A percentile compares a stretch with the other conserved stretches of the same genome.
Conservation (phyloP, 2,888 invertebrate species). For the Emesis castigata region DNA sequence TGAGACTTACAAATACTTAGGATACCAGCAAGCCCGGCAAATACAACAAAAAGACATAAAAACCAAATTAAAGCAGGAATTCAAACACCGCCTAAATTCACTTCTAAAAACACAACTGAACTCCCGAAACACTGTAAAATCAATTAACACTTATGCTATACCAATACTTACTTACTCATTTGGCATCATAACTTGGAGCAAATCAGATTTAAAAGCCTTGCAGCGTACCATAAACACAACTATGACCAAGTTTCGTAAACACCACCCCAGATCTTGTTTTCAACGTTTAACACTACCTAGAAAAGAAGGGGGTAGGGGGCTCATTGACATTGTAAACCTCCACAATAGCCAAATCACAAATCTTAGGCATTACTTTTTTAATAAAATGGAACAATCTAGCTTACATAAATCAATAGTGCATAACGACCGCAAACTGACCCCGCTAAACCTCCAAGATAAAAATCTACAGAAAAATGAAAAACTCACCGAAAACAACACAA, state of each 20-base stretch:
- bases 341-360: conserved; percentile 2
- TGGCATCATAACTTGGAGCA: conserved; percentile 49
- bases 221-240: conserved; percentile 3
- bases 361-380: neutral
- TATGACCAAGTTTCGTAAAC: conserved; percentile 46
- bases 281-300: conserved; percentile 41
- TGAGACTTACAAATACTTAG: conserved; percentile 38
- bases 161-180: conserved; percentile 55
- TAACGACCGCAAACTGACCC: neutral
- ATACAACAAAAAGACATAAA: conserved; percentile 20
- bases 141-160: conserved; percentile 46
- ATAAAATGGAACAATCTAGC: neutral
- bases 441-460: neutral
- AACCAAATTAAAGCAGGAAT: conserved; percentile 20
- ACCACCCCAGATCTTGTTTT: conserved; percentile 48
- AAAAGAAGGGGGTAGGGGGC: conserved; percentile 48
- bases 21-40: conserved; percentile 11
- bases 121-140: conserved; percentile 24
- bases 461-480: neutral
- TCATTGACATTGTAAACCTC: conserved; percentile 20
- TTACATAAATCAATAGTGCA: neutral
- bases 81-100: conserved; percentile 17
- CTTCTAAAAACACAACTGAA: conserved; percentile 18
- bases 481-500: neutral
- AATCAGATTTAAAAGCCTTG: conserved; percentile 29